phyloP scores from a whole-genome alignment of 2,113 vertebrate species.

The Bubo scandiacus region DNA sequence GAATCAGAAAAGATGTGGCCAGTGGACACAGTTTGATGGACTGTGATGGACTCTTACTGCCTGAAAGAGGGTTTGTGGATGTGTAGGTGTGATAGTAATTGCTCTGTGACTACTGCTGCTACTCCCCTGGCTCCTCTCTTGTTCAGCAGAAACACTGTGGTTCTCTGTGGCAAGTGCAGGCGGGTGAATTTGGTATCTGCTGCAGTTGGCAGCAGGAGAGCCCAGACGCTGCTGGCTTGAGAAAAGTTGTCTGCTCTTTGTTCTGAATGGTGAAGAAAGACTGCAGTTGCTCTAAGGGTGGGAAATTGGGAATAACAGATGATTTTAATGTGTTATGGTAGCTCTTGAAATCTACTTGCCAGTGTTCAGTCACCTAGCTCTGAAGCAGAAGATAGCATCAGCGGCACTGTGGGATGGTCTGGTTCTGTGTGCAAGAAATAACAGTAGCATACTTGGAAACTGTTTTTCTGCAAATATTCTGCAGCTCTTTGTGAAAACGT shows the following conservation, averaged over 20 bases:
- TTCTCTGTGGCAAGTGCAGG: not conserved
- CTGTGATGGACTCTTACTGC: not conserved
- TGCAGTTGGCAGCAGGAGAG: not conserved
- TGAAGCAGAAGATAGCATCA: not conserved
- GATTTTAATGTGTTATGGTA: not conserved
- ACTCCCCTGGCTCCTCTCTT: not conserved
- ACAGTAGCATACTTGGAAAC: not conserved
- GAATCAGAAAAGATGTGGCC: not conserved
- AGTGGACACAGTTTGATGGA: not conserved
- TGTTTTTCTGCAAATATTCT: not conserved
- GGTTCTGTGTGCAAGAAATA: not conserved
- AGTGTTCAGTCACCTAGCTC: not conserved
- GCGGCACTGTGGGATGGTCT: not conserved
- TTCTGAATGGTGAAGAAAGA: not conserved
- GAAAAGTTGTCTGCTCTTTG: not conserved
- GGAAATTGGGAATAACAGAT: not conserved
- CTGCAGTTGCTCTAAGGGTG: not conserved
- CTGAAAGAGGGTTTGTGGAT: not conserved
- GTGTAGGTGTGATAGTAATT: not conserved
- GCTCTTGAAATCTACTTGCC: not conserved
- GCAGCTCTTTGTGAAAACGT: not conserved
- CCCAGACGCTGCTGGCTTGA: not conserved
- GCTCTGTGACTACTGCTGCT: not conserved
- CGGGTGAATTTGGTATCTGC: not conserved
- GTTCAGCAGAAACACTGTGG: not conserved